Evolutionary conservation across 92 coral and sea anemone genomes (phyloP), one percentile per base, ranked within the genome.

Genomic region (Bergia sp.): DNA sequence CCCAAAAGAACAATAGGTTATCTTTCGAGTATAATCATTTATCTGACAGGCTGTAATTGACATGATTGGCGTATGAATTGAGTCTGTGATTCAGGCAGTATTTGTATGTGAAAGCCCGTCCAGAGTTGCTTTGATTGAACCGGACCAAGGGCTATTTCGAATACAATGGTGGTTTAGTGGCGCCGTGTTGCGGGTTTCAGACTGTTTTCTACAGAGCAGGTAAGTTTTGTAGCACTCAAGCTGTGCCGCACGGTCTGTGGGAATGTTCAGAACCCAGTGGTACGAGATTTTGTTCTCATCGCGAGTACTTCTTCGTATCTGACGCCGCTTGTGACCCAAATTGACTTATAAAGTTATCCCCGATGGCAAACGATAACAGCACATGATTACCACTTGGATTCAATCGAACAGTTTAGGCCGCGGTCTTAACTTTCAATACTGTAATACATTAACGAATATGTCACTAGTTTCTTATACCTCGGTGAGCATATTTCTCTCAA

Each of bases 1-100:
- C 36, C 37, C 64, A 84, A 47, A 44, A 45, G 87, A 93, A 94
- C 96, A 94, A 92, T 92, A 92, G 93, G 92, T 92, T 93, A 93
- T 94, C 95, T 85, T 69, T 82, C 86, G 92, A 92, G 73, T 79
- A 88, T 93, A 92, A 94, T 94, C 96, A 75, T 90, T 78, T 49
- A 85, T 91, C 81, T 92, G 96, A 94, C 97, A 89, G 92, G 88
- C 89, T 77, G 90, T 94, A 93, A 94, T 94, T 94, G 97, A 91
- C 89, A 78, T 94, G 97, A 93, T 93, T 94, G 97, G 95, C 94
- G 89, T 93, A 76, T 86, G 92, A 76, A 73, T 79, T 80, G 64
- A 55, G 74, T 20, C 78, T 74, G 73, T 79, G 82, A 86, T 79
- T 75, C 90, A 85, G 74, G 71, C 89, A 58, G 85, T 84, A 80